Evolutionary conservation across 2,113 vertebrate genomes (phyloP).

Genomic region (Pristiophorus japonicus): DNA sequence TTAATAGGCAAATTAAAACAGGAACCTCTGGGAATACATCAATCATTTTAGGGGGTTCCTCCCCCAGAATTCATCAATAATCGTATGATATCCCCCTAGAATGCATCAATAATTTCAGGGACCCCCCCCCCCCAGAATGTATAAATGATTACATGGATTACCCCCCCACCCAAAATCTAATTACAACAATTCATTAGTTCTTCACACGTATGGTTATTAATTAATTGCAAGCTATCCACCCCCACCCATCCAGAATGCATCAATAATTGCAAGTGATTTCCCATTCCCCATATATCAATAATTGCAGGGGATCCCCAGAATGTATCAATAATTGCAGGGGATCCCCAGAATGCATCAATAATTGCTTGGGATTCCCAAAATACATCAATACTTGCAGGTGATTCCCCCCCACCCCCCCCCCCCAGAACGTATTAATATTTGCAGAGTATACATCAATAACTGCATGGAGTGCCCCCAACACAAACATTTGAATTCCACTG

Average conservation of each 20-base stretch:
- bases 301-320: neutral
- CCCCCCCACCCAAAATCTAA: neutral
- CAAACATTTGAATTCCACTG: neutral
- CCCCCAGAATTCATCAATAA: neutral
- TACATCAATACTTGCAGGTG: neutral
- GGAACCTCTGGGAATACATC: no score
- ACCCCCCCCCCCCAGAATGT: neutral
- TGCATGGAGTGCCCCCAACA: neutral
- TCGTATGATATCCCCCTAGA: neutral
- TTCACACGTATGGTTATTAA: no score
- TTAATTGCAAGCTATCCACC: no score
- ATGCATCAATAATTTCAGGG: neutral
- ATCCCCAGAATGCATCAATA: neutral
- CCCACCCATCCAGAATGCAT: no score
- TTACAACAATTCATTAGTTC: no score
- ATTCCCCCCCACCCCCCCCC: no score
- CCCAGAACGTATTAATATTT: neutral
- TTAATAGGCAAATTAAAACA: neutral
- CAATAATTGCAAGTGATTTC: no score
- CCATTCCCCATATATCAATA: neutral
- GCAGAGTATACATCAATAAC: neutral
- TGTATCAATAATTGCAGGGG: no score
- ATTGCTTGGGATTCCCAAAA: neutral
- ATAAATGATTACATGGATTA: neutral
- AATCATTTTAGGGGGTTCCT: neutral